Base-by-base conservation (phyloP, 2,888 invertebrate genomes). In the Zootermopsis nevadensis region DNA sequence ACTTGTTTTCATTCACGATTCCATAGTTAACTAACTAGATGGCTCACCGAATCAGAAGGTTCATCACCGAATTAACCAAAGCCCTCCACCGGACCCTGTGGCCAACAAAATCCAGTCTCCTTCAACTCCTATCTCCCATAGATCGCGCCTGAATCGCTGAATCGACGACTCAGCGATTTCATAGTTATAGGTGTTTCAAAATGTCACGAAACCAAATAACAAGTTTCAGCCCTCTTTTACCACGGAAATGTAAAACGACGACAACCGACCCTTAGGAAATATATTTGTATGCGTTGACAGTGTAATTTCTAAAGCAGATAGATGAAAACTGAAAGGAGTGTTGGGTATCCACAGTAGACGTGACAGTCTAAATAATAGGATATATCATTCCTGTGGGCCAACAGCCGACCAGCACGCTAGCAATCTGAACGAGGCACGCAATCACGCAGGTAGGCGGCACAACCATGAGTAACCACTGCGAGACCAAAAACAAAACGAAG, bases 381-480 rank as follows among this genome's bases (percentile, higher is more conserved):
- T 60, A 60, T 27, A 60, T 60, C 60, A 60, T 12, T 60, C 60
- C 27, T 10, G 60, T 27, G n/a, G 60, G n/a, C 60, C 60, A 48
- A 48, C 48, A 60, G 60, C 27, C 60, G 27, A 27, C 15, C n/a
- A 60, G 60, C 60, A 60, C 60, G 60, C 60, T n/a, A 60, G 60
- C n/a, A 60, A 27, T 30, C 42, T 27, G 76, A 30, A 24, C n/a
- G 76, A 24, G 30, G 48, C 76, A 76, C 76, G 76, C 76, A 35
- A 76, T 76, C 76, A 76, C 76, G 76, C 42, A 76, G 76, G 76
- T 10, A 42, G 76, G 3, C 15, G 67, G 27, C 27, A n/a, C 31
- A 35, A 24, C 22, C 8, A 6, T 74, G 74, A 24, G 10, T 7
- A 38, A 74, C 12, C 27, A 38, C 35, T 15, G 10, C 31, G 35